phyloP scores from a whole-genome alignment of 2,797 vertebrate species.

The Podarcis lilfordi region DNA sequence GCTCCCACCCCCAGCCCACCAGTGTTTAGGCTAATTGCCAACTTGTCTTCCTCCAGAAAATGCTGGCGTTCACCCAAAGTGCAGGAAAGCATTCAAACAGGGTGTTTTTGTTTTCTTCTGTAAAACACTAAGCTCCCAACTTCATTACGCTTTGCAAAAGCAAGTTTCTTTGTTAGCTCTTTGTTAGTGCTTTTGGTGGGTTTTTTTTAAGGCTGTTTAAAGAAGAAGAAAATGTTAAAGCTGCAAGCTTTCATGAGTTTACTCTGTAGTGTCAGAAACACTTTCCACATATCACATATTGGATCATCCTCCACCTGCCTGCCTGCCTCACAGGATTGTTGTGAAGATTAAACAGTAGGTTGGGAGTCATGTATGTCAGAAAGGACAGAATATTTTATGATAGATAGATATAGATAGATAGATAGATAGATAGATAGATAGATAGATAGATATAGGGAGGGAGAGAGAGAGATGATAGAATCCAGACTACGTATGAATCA shows the following conservation, averaged over 20 bases:
- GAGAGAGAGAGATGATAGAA: too few relatives aligned
- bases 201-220: neutral
- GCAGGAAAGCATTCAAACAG: conserved; percentile 10
- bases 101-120: neutral
- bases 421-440: too few relatives aligned
- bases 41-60: conserved; percentile 59
- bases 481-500: too few relatives aligned
- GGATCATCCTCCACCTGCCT: too few relatives aligned
- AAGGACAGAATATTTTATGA: neutral
- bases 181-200: neutral
- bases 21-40: conserved; percentile 73
- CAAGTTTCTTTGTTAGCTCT: neutral
- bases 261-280: neutral
- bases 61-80: conserved; percentile 57
- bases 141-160: neutral
- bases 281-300: neutral
- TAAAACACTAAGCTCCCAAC: neutral
- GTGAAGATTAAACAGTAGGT: neutral
- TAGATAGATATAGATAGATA: too few relatives aligned
- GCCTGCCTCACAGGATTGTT: neutral
- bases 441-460: too few relatives aligned
- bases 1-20: conserved; percentile 42
- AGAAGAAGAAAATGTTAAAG: neutral
- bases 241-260: neutral
- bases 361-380: neutral